A percentile compares a stretch with the other conserved stretches of the same genome.
Conservation (phyloP, 2,113 vertebrate genomes). For the Amia ocellicauda region DNA sequence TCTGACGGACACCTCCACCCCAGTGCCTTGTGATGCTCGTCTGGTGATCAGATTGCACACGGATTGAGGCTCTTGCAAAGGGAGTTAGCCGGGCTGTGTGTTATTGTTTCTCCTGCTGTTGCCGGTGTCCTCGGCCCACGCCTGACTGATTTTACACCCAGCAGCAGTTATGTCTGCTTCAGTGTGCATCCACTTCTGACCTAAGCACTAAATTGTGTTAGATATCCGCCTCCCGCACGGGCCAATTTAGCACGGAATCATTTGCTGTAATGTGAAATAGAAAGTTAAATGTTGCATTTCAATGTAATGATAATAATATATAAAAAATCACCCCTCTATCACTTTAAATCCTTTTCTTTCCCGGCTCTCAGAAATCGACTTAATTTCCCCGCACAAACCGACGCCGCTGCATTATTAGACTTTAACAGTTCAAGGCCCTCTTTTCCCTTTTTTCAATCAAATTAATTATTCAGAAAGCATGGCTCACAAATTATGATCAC, state of each 20-base stretch:
- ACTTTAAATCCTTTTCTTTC: neutral
- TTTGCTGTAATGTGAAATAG: constrained; percentile 1
- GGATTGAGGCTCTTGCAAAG: constrained; percentile 41
- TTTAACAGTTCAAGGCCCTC: no score
- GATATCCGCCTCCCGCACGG: neutral
- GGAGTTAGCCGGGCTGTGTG: neutral
- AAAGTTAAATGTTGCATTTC: neutral
- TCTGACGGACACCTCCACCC: constrained; percentile 13
- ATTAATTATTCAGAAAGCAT: no score
- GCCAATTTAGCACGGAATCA: neutral
- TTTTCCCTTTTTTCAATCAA: no score
- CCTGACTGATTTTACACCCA: constrained; percentile 45
- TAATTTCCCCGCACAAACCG: no score
- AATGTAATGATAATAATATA: neutral
- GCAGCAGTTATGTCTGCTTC: constrained; percentile 23
- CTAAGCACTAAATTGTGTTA: constrained; percentile 1
- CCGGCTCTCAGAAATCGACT: no score
- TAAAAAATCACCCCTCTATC: neutral
- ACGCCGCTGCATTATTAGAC: no score
- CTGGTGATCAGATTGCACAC: constrained; percentile 17
- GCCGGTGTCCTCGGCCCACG: constrained; percentile 44
- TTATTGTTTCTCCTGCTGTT: constrained; percentile 31
- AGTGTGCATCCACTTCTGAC: neutral
- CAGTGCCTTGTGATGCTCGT: constrained; percentile 28
- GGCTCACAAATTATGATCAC: no score